A percentile compares a stretch with the other conserved stretches of the same genome.
Conservation (phyloP, 2,888 invertebrate species). For the Caradrina kadenii region DNA sequence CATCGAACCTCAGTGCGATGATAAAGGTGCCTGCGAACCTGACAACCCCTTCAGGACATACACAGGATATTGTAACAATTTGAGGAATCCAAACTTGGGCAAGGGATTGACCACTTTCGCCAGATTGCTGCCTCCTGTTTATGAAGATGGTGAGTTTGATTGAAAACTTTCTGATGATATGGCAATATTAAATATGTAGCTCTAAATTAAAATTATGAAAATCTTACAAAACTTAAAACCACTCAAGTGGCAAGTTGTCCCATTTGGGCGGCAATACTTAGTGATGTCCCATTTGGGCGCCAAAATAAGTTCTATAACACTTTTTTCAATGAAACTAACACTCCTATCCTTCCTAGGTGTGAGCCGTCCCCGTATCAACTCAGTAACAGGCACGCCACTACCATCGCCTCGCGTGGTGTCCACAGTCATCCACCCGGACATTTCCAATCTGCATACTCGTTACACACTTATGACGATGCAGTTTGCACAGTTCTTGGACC, state of each 20-base stretch:
- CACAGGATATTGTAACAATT: conserved; percentile 96
- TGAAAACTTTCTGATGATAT: neutral
- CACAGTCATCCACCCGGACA: conserved; percentile 97
- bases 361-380: conserved; percentile 94
- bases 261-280: neutral
- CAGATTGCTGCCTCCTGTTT: conserved; percentile 95
- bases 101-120: conserved; percentile 96
- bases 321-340: neutral
- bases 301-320: neutral
- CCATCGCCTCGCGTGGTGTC: conserved; percentile 97
- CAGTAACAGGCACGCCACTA: conserved; percentile 94
- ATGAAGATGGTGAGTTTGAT: conserved; percentile 94
- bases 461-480: conserved; percentile 98
- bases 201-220: neutral
- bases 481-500: conserved; percentile 98
- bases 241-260: neutral
- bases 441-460: conserved; percentile 96
- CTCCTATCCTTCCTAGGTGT: conserved; percentile 88
- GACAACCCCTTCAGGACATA: conserved; percentile 93
- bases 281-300: neutral
- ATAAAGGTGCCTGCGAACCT: conserved; percentile 93
- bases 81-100: conserved; percentile 95
- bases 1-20: conserved; percentile 93
- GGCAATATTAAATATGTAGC: no score
- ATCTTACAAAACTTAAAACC: neutral